Evolutionary conservation across 2,113 vertebrate genomes (phyloP), one percentile per base, ranked within the genome.

Genomic region (Istiophorus platypterus): DNA sequence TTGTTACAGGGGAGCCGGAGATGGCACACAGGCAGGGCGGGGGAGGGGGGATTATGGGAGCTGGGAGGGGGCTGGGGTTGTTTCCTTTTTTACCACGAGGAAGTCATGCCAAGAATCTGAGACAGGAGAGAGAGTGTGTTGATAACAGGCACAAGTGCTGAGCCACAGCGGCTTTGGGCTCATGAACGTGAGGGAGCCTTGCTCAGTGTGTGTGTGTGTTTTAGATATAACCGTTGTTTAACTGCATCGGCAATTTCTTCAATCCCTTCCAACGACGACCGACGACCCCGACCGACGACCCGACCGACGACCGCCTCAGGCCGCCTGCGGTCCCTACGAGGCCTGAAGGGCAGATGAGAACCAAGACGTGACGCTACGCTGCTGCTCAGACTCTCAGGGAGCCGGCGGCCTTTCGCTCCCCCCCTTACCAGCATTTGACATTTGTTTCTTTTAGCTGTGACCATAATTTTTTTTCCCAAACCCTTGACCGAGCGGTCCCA

Each of bases 81-180:
- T 92, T 93, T 93, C 95, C 88, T 94, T 96, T 97, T 97, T 95
- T 96, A 95, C 91, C 93, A 90, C 85, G 76, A 41, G 81, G 54
- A 92, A 96, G 95, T 93, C 95, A 97, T 96, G 95, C 92, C 94
- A 93, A 94, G 96, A 96, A 97, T 97, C 89, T 91, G 84, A 85
- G 90, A 45, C 76, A 27, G 62, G 42, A 77, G 58, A 13, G 57
- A n/a, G 66, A 20, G 80, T 76, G 70, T 59, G 41, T 54, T 61
- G 62, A 82, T 58, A 71, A 58, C 39, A 57, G 37, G 27, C 34
- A 68, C 59, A 57, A 49, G 41, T 67, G 62, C n/a, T 8, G 39
- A 51, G 51, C 45, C 52, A 68, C 2, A 9, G 67, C 12, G 51
- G 17, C n/a, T 52, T 67, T 61, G 42, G 10, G 45, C 20, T 17